Evolutionary conservation across 2,888 invertebrate species (phyloP).

Genomic region (Magallana nippona): DNA sequence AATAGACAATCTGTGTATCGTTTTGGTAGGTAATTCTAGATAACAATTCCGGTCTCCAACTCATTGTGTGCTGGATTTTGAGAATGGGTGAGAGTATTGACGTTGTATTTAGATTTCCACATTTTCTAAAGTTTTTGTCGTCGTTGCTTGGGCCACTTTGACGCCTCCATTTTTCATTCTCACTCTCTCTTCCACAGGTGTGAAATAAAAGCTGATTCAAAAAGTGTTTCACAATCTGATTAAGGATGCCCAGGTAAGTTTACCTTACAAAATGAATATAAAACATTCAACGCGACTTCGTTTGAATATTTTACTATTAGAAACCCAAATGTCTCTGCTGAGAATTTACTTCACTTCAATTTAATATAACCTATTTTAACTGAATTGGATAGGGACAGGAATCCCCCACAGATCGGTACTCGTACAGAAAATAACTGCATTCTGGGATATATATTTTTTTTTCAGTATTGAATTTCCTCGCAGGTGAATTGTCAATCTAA

Average conservation of each 20-base stretch:
- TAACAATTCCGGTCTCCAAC: not conserved
- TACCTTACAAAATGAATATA: not conserved
- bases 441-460: too few species aligned
- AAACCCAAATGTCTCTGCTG: too few species aligned
- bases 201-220: not conserved
- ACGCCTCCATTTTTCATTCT: not conserved
- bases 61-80: constrained; percentile 7
- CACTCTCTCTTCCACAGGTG: not conserved
- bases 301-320: too few species aligned
- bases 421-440: too few species aligned
- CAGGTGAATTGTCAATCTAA: too few species aligned
- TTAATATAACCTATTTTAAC: too few species aligned
- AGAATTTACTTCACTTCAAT: too few species aligned
- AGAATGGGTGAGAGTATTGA: not conserved
- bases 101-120: not conserved
- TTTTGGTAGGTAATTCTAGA: constrained; percentile 14
- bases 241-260: constrained; percentile 6
- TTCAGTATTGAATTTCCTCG: too few species aligned
- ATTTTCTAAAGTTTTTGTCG: not conserved
- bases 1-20: constrained; percentile 32
- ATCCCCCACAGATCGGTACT: too few species aligned
- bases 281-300: too few species aligned
- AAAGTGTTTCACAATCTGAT: not conserved
- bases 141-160: not conserved
- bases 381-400: too few species aligned